Conservation (phyloP, 2,113 vertebrate species). For the Bucco capensis region DNA sequence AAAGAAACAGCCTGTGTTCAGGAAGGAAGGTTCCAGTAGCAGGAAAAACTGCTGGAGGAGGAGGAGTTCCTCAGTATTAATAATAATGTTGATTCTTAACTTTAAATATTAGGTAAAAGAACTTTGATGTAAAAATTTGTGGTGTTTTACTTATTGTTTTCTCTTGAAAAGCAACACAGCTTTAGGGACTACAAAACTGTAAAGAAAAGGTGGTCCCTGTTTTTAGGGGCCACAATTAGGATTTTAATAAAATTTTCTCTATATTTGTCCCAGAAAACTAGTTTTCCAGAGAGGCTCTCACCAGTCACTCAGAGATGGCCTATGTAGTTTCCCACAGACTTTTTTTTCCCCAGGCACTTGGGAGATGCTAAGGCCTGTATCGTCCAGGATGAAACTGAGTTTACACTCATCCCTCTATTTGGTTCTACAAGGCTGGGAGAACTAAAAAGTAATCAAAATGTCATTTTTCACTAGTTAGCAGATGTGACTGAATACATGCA, state of each 20-base stretch:
- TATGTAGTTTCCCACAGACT: not conserved
- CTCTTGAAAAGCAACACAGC: not conserved
- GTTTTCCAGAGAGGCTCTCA: not conserved
- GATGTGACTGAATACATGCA: not conserved
- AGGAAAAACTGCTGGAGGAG: not conserved
- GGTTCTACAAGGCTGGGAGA: not conserved
- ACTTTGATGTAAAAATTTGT: not conserved
- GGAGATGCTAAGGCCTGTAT: not conserved
- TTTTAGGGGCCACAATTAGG: not conserved
- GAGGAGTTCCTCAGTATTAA: not conserved
- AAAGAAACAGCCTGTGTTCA: not conserved
- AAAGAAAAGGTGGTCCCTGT: not conserved
- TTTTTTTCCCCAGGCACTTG: not conserved
- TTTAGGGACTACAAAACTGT: not conserved
- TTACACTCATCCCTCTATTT: not conserved
- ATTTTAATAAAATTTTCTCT: not conserved
- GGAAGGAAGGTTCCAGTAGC: not conserved
- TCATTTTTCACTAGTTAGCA: constrained; percentile 6
- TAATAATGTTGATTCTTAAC: not conserved
- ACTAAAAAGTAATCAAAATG: not conserved
- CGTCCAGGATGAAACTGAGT: not conserved
- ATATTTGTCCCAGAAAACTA: not conserved
- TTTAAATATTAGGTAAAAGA: not conserved
- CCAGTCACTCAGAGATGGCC: not conserved
- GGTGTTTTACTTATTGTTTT: not conserved